Evolutionary conservation across 2,797 vertebrate genomes (phyloP).

Genomic region (Aselliscus stoliczkanus): DNA sequence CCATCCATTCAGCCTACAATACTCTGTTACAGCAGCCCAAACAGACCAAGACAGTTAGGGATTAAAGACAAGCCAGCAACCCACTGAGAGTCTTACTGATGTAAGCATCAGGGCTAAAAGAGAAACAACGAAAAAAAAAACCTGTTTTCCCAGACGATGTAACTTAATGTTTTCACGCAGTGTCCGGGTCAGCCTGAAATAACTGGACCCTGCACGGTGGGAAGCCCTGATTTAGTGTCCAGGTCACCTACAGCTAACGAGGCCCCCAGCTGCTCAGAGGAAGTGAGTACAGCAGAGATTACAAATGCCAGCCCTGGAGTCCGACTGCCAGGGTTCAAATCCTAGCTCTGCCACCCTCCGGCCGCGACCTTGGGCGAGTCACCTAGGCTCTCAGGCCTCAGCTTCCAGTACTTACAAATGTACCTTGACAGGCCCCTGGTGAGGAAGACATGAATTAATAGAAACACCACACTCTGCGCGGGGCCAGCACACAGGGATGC

Average conservation of each 20-base stretch:
- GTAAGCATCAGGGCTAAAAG: fast-evolving
- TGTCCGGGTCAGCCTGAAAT: not conserved
- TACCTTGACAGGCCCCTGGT: fast-evolving
- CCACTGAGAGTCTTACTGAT: not conserved
- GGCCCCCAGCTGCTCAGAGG: not conserved
- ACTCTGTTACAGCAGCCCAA: not conserved
- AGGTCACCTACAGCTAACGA: not conserved
- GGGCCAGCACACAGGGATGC: too few species aligned
- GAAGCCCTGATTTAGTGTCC: not conserved
- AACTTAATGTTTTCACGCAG: not conserved
- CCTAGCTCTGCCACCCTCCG: not conserved
- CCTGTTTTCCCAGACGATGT: fast-evolving
- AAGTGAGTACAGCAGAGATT: fast-evolving
- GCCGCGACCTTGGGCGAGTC: fast-evolving
- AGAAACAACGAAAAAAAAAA: not conserved
- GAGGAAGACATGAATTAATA: fast-evolving
- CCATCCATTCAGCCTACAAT: not conserved
- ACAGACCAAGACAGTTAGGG: not conserved
- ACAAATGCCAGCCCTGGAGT: fast-evolving
- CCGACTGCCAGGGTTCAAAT: fast-evolving
- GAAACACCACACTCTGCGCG: fast-evolving
- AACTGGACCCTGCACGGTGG: not conserved
- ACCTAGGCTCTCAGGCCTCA: fast-evolving
- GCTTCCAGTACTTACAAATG: fast-evolving
- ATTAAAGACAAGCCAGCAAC: not conserved